Base-by-base conservation (phyloP, 2,113 vertebrate genomes). In the Suricata suricatta region DNA sequence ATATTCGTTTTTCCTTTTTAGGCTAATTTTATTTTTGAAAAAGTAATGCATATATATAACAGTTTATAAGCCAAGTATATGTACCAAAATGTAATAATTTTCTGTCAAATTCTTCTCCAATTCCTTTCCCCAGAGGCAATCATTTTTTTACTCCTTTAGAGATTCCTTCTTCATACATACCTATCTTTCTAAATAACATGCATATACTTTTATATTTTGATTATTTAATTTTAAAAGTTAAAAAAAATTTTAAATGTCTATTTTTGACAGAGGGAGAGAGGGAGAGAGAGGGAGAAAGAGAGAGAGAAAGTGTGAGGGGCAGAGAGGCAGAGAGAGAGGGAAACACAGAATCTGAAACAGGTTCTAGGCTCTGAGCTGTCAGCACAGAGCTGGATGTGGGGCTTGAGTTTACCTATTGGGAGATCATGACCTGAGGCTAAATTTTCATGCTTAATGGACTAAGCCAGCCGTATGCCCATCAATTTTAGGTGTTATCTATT, bases 21-120 rank as follows among this genome's bases (percentile, higher is more conserved):
- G n/a, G 35, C 77, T 76, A 35, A 82, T 85, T 88, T 95, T 63
- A 82, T 81, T 90, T 76, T 96, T 85, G 1, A 64, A 92, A 97
- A 97, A 71, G 2, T 52, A 71, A 38, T 79, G 10, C 10, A 47
- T 47, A 77, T 23, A 68, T 54, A 68, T 1, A 52, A 52, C 38
- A 82, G 12, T 77, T 29, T 87, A 31, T 82, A 84, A 63, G 21
- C 35, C 10, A 77, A 93, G 66, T 21, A 76, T 47, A 50, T 17
- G 10, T 47, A 92, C 88, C 15, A 92, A 86, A 95, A 27, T 60
- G 57, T 3, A 60, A n/a, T 60, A 19, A n/a, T 89, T 86, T 94
- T 96, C 57, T 91, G 23, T 27, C 38, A 63, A 21, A 38, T 25
- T 63, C 5, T 90, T 94, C 25, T 95, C 4, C 0, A 93, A 50